Base-by-base conservation (phyloP, 2,797 vertebrate species). In the Lagorchestes hirsutus region DNA sequence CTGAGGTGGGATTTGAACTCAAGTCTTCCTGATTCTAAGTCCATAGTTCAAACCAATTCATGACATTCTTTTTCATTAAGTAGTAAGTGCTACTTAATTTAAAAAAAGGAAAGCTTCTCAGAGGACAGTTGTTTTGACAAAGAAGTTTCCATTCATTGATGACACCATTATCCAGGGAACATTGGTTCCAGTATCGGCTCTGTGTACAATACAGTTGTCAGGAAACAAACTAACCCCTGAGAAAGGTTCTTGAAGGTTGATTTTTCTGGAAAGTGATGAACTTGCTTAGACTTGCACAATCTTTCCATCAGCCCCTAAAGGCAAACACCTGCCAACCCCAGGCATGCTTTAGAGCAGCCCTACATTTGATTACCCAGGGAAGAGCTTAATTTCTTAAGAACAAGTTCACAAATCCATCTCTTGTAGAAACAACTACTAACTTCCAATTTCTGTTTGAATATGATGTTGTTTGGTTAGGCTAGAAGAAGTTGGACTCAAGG, bases 401-500 rank as follows among this genome's bases (percentile, higher is more conserved):
- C 34, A 91, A 91, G 34, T 11, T 10, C 91, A 27, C 22, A 87
- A 24, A 91, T 56, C 55, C n/a, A 55, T 55, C 24, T 24, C 34
- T 22, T 91, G 22, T 82, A 82, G 74, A 82, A 87, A 82, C 74
- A 82, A 87, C 74, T 87, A 87, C 74, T 87, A 50, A 40, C 24
- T 91, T 91, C 55, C 40, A 91, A 91, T 56, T 56, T 56, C 91
- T 1, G 0, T 40, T 91, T 56, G 22, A 46, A 56, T 46, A 56
- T 56, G 34, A 56, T 87, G 40, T 91, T 56, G 74, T 91, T 46
- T 91, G 34, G 9, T 40, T 91, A 91, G 55, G 55, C 54, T 56
- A 27, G 34, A 91, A 91, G 91, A 91, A 40, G n/a, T 56, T 91
- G 91, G 91, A 91, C 4, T 87, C 74, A 27, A 91, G n/a, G 54